Evolutionary conservation across 2,797 vertebrate species (phyloP).

Genomic region (Amniataba percoides): DNA sequence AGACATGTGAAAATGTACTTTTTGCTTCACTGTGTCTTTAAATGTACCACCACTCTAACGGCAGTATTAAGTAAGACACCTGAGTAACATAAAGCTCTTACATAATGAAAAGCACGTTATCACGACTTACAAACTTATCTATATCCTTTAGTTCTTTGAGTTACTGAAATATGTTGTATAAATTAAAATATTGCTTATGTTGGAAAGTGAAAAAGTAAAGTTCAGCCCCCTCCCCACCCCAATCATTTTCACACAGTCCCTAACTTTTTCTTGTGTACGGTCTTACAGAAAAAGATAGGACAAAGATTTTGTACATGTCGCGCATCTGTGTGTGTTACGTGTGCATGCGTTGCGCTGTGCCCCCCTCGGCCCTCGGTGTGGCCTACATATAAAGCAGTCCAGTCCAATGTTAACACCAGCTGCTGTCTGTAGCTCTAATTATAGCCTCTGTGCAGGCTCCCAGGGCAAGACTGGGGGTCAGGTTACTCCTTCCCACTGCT

Average conservation of each 20-base stretch:
- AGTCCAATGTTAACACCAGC: constrained; percentile 73
- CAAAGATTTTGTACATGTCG: not conserved
- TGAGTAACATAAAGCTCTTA: no score
- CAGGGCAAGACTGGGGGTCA: constrained; percentile 76
- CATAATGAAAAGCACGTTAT: no score
- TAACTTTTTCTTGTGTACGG: not conserved
- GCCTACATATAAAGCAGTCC: constrained; percentile 74
- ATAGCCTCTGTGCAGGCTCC: constrained; percentile 75
- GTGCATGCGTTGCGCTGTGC: constrained; percentile 19
- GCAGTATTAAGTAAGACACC: no score
- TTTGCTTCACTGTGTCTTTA: no score
- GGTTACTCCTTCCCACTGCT: constrained; percentile 72
- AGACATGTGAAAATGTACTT: no score
- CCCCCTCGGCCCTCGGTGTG: constrained; percentile 37
- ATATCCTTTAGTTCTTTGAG: not conserved
- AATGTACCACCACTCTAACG: no score
- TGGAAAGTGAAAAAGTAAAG: not conserved
- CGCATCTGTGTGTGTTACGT: constrained; percentile 5
- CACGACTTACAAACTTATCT: not conserved
- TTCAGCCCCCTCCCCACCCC: not conserved
- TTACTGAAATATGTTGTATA: no score
- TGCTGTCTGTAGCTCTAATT: constrained; percentile 80
- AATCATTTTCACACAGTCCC: not conserved
- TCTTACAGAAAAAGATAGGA: constrained; percentile 6
- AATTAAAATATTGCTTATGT: no score